Evolutionary conservation across 1,140 invertebrate genomes (phyloP).

Genomic region (Nymphalis io): DNA sequence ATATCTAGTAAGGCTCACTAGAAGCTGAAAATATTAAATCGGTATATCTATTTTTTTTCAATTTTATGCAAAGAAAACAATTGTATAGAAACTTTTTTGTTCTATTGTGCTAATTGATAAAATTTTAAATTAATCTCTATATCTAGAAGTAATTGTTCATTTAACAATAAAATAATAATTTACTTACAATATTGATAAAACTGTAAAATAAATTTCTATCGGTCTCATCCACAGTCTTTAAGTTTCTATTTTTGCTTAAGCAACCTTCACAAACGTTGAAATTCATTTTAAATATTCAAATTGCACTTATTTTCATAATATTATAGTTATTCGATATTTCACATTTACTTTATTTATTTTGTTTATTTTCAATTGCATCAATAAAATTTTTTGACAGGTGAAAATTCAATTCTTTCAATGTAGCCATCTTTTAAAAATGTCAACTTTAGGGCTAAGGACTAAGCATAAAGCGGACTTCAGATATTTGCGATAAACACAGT

Average conservation of each 20-base stretch:
- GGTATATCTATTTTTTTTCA: too few relatives aligned
- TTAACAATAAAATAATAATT: slow-evolving; percentile 15
- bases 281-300: slow-evolving; percentile 24
- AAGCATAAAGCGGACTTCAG: too few relatives aligned
- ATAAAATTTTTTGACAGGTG: slow-evolving; percentile 17
- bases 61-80: too few relatives aligned
- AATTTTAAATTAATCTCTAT: too few relatives aligned
- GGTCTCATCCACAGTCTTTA: slow-evolving; percentile 32
- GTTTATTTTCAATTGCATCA: slow-evolving; percentile 16
- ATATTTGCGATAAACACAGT: too few relatives aligned
- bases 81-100: too few relatives aligned
- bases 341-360: slow-evolving; percentile 2
- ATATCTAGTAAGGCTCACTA: too few relatives aligned
- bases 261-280: slow-evolving; percentile 49
- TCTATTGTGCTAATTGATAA: too few relatives aligned
- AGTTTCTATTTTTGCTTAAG: slow-evolving; percentile 44
- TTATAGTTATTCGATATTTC: neutral
- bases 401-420: neutral
- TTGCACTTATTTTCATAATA: slow-evolving; percentile 8
- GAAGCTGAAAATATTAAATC: too few relatives aligned
- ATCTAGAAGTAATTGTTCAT: neutral
- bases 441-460: too few relatives aligned
- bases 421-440: neutral
- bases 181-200: slow-evolving; percentile 36
- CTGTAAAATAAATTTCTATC: slow-evolving; percentile 36